A percentile compares a stretch with the other conserved stretches of the same genome.
Evolutionary conservation across 2,888 invertebrate species (phyloP).

Genomic region (Heliconius charithonia): DNA sequence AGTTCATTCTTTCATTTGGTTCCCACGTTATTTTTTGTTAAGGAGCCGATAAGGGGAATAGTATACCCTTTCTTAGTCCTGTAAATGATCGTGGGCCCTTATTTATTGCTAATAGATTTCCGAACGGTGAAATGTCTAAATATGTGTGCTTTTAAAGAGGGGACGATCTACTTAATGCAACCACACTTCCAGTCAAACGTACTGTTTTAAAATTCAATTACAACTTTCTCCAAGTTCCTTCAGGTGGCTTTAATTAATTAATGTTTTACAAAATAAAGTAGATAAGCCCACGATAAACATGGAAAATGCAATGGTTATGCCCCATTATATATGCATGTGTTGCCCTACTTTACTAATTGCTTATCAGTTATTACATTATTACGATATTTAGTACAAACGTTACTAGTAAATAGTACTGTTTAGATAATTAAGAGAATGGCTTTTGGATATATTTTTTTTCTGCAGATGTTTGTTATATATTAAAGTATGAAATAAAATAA

Average conservation of each 20-base stretch:
- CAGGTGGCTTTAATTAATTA: constrained; percentile 45
- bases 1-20: constrained; percentile 75
- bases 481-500: not conserved
- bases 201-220: constrained; percentile 52
- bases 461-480: not conserved
- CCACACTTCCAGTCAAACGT: constrained; percentile 49
- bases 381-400: constrained; percentile 25
- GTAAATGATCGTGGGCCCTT: constrained; percentile 75
- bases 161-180: constrained; percentile 60
- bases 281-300: constrained; percentile 42
- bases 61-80: constrained; percentile 79
- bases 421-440: constrained; percentile 10
- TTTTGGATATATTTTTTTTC: not conserved
- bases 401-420: constrained; percentile 8
- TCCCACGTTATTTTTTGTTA: constrained; percentile 82
- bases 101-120: constrained; percentile 81
- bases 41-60: constrained; percentile 79
- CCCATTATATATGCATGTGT: constrained; percentile 29
- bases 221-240: constrained; percentile 46
- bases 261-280: constrained; percentile 38
- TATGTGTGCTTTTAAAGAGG: constrained; percentile 67
- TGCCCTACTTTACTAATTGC: constrained; percentile 42
- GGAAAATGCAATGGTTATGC: constrained; percentile 39
- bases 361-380: constrained; percentile 31
- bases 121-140: constrained; percentile 69